phyloP scores from a whole-genome alignment of 2,797 vertebrate genomes.

The Diplodus puntazzo region DNA sequence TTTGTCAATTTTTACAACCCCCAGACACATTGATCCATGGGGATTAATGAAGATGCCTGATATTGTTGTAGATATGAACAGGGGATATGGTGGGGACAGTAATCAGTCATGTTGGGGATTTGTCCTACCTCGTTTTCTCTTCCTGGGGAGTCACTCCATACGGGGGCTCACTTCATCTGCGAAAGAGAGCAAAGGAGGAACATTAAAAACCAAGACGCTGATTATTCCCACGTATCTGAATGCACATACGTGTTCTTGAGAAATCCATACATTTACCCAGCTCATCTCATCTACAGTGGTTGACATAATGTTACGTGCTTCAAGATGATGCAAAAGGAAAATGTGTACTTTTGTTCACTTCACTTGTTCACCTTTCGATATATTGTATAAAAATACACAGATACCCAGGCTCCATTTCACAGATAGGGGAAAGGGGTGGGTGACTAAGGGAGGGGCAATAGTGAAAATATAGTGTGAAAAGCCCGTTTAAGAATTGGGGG shows the following conservation, averaged over 20 bases:
- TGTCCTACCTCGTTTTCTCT: conserved; percentile 87
- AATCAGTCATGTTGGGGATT: conserved; percentile 86
- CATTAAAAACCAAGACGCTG: conserved; percentile 73
- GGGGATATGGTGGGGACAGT: conserved; percentile 84
- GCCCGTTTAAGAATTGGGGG: conserved; percentile 56
- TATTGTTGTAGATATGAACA: conserved; percentile 88
- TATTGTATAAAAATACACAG: conserved; percentile 46
- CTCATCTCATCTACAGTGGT: conserved; percentile 58
- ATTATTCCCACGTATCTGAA: conserved; percentile 65
- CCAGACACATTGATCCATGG: conserved; percentile 87
- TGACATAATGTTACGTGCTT: conserved; percentile 51
- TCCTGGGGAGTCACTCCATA: conserved; percentile 82
- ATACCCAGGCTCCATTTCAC: conserved; percentile 42
- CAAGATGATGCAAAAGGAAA: conserved; percentile 58
- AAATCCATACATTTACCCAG: conserved; percentile 69
- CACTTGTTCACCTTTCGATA: conserved; percentile 38
- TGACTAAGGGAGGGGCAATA: conserved; percentile 20
- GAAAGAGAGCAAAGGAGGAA: conserved; percentile 72
- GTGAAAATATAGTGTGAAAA: conserved; percentile 58
- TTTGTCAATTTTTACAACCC: conserved; percentile 90
- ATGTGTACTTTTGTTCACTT: conserved; percentile 67
- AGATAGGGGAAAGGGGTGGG: conserved; percentile 50
- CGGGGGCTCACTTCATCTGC: conserved; percentile 86
- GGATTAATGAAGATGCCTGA: conserved; percentile 88
- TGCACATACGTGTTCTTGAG: conserved; percentile 44